Percentiles rank a stretch among this genome's conserved stretches.
These are phyloP conservation scores for Myotis pilosus DNA, from an alignment of 2,797 vertebrate genomes.

Conservation along the genomic window DNA sequence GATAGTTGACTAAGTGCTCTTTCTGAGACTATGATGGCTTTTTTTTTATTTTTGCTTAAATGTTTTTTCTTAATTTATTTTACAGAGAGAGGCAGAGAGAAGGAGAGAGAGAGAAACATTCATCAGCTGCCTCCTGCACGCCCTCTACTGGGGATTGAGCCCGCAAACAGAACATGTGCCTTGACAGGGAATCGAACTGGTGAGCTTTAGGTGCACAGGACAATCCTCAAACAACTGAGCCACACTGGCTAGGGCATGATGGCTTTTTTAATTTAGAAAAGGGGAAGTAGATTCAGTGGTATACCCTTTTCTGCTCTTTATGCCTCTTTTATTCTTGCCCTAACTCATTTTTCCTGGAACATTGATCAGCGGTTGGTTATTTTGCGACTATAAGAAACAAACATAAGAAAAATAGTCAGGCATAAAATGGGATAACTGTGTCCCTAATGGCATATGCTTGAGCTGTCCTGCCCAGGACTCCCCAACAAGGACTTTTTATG, in stretches of 20 bases:
- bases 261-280: neutral
- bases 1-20: neutral
- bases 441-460: neutral
- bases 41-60: neutral
- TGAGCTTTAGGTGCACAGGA: too few species aligned
- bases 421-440: neutral
- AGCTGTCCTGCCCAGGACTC: neutral
- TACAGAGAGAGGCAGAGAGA: too few species aligned
- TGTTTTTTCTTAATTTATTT: too few species aligned
- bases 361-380: neutral
- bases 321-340: neutral
- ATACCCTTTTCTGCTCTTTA: neutral
- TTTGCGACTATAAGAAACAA: neutral
- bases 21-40: neutral
- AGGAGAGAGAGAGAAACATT: too few species aligned
- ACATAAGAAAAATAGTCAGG: neutral
- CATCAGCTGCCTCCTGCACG: too few species aligned
- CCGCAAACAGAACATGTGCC: too few species aligned
- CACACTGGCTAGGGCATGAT: neutral
- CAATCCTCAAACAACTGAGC: too few species aligned
- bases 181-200: too few species aligned
- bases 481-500: neutral
- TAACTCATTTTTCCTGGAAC: neutral
- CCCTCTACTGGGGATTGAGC: too few species aligned
- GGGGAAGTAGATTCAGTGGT: neutral